These are phyloP conservation scores for Spialia ferax DNA, from an alignment of 2,888 invertebrate species.

Conservation along the genomic window DNA sequence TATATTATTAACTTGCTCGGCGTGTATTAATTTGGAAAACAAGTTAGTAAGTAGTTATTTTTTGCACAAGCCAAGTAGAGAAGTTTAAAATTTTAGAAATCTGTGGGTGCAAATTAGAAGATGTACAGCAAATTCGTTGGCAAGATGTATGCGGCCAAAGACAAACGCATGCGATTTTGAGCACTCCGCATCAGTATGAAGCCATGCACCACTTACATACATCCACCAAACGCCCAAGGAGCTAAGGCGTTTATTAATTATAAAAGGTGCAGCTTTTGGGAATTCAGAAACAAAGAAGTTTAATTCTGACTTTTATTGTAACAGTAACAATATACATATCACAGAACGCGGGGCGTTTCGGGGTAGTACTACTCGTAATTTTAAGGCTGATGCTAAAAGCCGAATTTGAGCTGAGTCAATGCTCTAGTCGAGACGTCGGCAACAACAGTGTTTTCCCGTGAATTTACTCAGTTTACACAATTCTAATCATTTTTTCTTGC, in stretches of 20 bases:
- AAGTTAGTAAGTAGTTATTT: conserved; percentile 10
- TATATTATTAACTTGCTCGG: conserved; percentile 52
- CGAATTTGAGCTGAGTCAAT: conserved; percentile 68
- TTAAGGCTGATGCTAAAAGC: conserved; percentile 65
- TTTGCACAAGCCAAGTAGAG: conserved; percentile 38
- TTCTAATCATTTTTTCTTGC: conserved; percentile 80
- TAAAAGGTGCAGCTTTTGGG: conserved; percentile 57
- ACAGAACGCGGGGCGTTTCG: conserved; percentile 87
- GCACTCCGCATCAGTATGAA: conserved; percentile 64
- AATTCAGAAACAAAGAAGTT: conserved; percentile 68
- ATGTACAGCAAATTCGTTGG: conserved; percentile 45
- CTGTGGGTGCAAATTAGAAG: conserved; percentile 62
- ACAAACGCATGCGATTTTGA: conserved; percentile 77
- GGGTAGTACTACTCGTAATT: conserved; percentile 66
- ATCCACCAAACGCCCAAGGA: conserved; percentile 67
- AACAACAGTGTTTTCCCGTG: conserved; percentile 58
- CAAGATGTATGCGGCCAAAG: conserved; percentile 57
- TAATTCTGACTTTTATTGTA: conserved; percentile 81
- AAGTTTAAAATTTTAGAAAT: conserved; percentile 33
- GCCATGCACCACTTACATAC: conserved; percentile 83
- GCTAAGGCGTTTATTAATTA: conserved; percentile 57
- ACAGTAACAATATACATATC: conserved; percentile 86
- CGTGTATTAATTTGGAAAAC: conserved; percentile 49
- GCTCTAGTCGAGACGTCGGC: conserved; percentile 67
- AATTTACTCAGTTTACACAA: conserved; percentile 55